Conservation (phyloP, 2,888 invertebrate genomes). For the Trichopria drosophilae region DNA sequence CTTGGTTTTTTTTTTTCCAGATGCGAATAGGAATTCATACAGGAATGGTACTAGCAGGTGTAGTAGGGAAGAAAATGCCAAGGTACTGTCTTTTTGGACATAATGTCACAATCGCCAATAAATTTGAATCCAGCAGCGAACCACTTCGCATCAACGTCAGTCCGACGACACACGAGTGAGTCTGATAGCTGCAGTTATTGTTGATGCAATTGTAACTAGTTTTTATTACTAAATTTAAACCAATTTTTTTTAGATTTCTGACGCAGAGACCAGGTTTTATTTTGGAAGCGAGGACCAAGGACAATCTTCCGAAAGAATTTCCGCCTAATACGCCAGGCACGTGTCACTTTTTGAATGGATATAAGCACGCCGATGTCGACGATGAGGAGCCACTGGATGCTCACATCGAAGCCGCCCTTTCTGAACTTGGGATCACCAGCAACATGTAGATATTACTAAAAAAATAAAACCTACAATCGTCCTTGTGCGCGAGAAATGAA, state of each 20-base stretch:
- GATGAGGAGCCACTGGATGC: conserved; percentile 65
- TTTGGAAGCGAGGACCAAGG: conserved; percentile 74
- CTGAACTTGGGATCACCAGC: conserved; percentile 65
- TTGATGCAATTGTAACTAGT: not conserved
- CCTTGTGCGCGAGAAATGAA: too few relatives aligned
- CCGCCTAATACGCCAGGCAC: conserved; percentile 77
- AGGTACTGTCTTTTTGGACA: conserved; percentile 94
- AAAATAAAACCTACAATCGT: too few relatives aligned
- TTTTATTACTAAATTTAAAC: not conserved
- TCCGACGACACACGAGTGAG: conserved; percentile 90
- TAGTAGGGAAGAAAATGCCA: conserved; percentile 91
- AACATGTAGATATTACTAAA: conserved; percentile 48
- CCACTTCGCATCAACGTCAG: conserved; percentile 90
- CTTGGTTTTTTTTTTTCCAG: conserved; percentile 59
- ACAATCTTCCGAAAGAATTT: conserved; percentile 83
- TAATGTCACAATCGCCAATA: conserved; percentile 93
- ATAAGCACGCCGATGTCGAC: conserved; percentile 72
- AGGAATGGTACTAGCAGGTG: conserved; percentile 89
- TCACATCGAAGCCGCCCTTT: conserved; percentile 71
- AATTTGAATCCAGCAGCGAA: conserved; percentile 92
- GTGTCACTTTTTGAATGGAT: conserved; percentile 83
- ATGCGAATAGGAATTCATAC: conserved; percentile 96
- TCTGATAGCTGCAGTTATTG: conserved; percentile 35
- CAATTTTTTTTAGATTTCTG: conserved; percentile 67
- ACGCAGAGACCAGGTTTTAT: conserved; percentile 75